Percentiles rank a stretch among this genome's conserved stretches.
Evolutionary conservation across 2,797 vertebrate species (phyloP).

Genomic region (Rhabdomys pumilio): DNA sequence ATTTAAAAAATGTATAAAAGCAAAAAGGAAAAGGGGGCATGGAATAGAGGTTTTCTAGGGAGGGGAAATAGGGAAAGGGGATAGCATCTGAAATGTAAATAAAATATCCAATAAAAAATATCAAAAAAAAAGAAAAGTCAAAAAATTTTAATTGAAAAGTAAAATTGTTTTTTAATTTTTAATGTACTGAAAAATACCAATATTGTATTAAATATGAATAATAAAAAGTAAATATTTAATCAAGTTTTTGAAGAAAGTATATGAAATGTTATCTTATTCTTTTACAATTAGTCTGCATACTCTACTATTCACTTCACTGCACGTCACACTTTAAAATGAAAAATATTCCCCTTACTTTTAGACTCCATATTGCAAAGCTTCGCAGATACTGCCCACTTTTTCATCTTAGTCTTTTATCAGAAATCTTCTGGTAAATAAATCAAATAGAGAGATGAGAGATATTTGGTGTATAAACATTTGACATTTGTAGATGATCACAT

Average conservation of each 20-base stretch:
- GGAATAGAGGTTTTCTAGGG: no score
- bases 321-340: neutral
- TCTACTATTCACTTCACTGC: neutral
- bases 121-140: no score
- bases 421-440: neutral
- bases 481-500: neutral
- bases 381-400: neutral
- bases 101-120: no score
- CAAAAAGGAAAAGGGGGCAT: no score
- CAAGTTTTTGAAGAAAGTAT: neutral
- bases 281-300: neutral
- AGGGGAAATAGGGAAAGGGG: no score
- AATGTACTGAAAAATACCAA: neutral
- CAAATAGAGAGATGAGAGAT: neutral
- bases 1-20: no score
- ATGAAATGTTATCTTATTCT: neutral
- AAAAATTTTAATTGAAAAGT: no score
- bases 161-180: neutral
- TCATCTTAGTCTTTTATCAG: neutral
- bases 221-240: neutral
- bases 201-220: conserved; percentile 20
- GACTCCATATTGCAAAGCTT: conserved; percentile 5
- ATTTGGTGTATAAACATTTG: neutral
- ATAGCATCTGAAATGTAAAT: no score
- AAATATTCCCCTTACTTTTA: neutral